A percentile compares a stretch with the other conserved stretches of the same genome.
phyloP scores from a whole-genome alignment of 1,140 invertebrate genomes.

The Idris sp. region DNA sequence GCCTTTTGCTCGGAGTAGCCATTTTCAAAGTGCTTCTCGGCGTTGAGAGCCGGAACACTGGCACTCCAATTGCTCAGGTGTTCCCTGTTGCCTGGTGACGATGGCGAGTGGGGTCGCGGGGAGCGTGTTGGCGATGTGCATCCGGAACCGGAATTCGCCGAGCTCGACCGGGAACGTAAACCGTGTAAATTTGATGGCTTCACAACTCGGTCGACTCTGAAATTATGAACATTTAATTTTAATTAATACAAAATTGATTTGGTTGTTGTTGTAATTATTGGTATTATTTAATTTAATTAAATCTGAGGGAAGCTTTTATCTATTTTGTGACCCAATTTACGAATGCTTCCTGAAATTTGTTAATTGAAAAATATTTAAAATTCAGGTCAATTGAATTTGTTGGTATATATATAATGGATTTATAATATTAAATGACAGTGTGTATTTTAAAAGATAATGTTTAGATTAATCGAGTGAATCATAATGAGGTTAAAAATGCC shows the following conservation, averaged over 20 bases:
- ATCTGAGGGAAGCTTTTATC: no score
- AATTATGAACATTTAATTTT: constrained; percentile 45
- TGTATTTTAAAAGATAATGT: constrained; percentile 7
- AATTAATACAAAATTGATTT: no score
- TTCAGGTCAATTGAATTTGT: constrained; percentile 1
- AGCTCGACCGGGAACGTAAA: constrained; percentile 80
- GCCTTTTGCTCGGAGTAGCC: constrained; percentile 64
- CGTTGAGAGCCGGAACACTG: constrained; percentile 74
- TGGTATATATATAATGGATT: background rate
- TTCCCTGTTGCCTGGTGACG: constrained; percentile 73
- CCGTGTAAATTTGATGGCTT: constrained; percentile 74
- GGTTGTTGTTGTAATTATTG: no score
- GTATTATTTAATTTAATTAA: no score
- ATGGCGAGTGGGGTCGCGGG: constrained; percentile 74
- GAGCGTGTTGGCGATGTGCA: constrained; percentile 78
- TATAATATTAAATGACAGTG: constrained; percentile 6
- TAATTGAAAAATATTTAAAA: no score
- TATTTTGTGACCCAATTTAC: no score
- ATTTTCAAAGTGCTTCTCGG: constrained; percentile 74
- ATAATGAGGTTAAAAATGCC: constrained; percentile 28
- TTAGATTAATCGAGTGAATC: constrained; percentile 3
- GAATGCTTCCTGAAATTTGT: no score
- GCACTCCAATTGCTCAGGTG: constrained; percentile 75
- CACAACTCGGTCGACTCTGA: constrained; percentile 67
- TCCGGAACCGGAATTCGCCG: constrained; percentile 80